Percentiles rank a stretch among this genome's conserved stretches.
These are phyloP conservation scores for Ophonus ardosiacus DNA, from an alignment of 2,888 invertebrate genomes.

Conservation along the genomic window DNA sequence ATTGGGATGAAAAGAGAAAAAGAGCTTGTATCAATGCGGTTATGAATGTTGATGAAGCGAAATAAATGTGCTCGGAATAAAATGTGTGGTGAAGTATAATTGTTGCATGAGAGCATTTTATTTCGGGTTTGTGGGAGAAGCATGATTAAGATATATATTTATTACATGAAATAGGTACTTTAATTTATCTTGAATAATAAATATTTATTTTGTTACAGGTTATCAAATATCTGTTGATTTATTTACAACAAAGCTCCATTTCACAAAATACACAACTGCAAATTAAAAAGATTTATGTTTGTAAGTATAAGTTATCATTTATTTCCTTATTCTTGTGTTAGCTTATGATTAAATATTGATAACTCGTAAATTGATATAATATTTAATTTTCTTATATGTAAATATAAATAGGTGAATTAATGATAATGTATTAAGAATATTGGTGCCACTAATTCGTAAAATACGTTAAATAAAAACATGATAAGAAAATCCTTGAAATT, in stretches of 20 bases:
- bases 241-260: not conserved
- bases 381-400: not conserved
- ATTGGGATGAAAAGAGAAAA: no score
- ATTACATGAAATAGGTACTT: not conserved
- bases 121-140: no score
- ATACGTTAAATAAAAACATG: constrained; percentile 45
- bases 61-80: no score
- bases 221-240: not conserved
- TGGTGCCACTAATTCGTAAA: not conserved
- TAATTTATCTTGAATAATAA: not conserved
- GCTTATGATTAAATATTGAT: no score
- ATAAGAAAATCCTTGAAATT: constrained; percentile 49
- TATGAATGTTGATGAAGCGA: no score
- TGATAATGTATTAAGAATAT: constrained; percentile 1
- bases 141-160: not conserved
- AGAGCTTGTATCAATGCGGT: no score
- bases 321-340: not conserved
- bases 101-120: no score
- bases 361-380: no score
- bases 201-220: not conserved
- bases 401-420: not conserved
- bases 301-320: not conserved
- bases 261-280: not conserved
- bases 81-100: no score
- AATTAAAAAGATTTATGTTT: not conserved